Conservation (phyloP, 2,113 vertebrate species). For the Struthio camelus region DNA sequence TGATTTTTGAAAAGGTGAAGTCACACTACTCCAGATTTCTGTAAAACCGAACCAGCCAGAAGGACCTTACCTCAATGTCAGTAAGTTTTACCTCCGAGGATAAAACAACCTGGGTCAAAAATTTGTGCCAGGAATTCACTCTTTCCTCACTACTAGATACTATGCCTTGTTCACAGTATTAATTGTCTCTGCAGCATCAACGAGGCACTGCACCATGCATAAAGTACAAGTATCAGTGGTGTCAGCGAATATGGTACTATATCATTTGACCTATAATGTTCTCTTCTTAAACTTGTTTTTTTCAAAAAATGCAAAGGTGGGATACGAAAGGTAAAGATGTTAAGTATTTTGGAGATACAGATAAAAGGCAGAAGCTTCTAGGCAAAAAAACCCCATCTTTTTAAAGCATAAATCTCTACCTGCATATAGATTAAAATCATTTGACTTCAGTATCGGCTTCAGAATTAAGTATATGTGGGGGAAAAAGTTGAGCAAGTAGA, state of each 20-base stretch:
- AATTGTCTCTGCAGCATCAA: neutral
- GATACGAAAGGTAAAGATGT: neutral
- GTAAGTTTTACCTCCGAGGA: neutral
- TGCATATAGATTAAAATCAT: neutral
- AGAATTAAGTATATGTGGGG: neutral
- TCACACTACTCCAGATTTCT: neutral
- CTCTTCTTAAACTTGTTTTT: rapidly evolving
- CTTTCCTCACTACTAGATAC: neutral
- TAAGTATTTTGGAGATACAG: neutral
- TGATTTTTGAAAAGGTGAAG: neutral
- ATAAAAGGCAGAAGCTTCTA: neutral
- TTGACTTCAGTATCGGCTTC: neutral
- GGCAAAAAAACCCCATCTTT: neutral
- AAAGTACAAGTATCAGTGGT: neutral
- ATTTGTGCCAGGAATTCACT: neutral
- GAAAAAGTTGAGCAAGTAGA: neutral
- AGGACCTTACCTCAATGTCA: neutral
- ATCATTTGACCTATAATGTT: neutral
- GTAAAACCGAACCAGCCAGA: neutral
- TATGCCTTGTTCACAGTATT: neutral
- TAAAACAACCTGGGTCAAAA: neutral
- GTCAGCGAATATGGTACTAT: neutral
- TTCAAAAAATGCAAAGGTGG: neutral
- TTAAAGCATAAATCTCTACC: neutral
- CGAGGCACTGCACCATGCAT: rapidly evolving